Percentiles rank a stretch among this genome's conserved stretches.
Conservation (phyloP, 92 coral and sea anemone genomes). For the Palythoa heliodiscus region DNA sequence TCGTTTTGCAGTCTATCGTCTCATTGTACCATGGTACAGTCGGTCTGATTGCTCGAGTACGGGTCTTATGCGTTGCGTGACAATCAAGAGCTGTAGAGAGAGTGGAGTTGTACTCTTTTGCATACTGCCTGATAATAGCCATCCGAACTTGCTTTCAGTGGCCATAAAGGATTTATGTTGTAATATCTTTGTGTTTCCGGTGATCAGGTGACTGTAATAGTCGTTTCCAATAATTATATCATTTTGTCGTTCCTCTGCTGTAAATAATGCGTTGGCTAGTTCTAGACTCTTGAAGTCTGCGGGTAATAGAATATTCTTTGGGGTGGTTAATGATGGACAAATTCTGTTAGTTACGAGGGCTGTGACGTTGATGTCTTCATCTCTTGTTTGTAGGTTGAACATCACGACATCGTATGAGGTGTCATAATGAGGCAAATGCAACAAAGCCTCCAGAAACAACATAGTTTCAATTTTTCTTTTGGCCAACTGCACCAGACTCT, state of each 20-base stretch:
- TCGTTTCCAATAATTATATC: slow-evolving; percentile 8
- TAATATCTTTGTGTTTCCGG: not conserved
- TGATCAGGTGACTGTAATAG: slow-evolving; percentile 7
- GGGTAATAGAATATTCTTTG: too few relatives aligned
- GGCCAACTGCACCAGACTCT: slow-evolving; percentile 58
- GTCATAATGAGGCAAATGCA: not conserved
- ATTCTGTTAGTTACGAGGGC: too few relatives aligned
- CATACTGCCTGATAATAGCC: slow-evolving; percentile 29
- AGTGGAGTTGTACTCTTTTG: slow-evolving; percentile 42
- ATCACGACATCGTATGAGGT: not conserved
- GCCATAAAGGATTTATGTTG: not conserved
- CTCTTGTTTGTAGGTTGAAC: too few relatives aligned
- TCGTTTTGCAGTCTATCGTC: slow-evolving; percentile 22
- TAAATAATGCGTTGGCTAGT: not conserved
- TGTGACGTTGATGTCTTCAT: too few relatives aligned
- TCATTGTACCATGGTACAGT: slow-evolving; percentile 61
- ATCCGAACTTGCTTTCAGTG: slow-evolving; percentile 10
- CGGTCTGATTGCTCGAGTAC: slow-evolving; percentile 43
- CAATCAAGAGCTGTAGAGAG: slow-evolving; percentile 52
- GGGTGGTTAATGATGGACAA: too few relatives aligned
- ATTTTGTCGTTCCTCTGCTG: slow-evolving; percentile 14
- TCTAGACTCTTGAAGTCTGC: too few relatives aligned
- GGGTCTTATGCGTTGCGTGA: slow-evolving; percentile 49
- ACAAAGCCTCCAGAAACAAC: slow-evolving; percentile 1
- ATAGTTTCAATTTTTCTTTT: not conserved